phyloP scores from a whole-genome alignment of 2,888 invertebrate genomes.

The Drosophila pegasa region DNA sequence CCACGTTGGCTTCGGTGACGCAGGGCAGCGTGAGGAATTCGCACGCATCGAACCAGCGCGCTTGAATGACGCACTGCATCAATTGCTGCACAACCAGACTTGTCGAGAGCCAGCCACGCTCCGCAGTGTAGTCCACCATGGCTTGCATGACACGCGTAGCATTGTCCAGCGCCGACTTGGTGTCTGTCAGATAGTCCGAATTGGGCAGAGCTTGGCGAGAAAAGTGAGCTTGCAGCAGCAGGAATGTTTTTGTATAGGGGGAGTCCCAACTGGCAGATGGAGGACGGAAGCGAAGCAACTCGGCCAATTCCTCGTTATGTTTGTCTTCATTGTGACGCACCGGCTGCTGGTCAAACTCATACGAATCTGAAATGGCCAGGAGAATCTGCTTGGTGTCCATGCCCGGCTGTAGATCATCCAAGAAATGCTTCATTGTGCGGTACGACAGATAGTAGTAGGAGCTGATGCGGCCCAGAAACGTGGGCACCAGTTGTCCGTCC shows the following conservation, averaged over 20 bases:
- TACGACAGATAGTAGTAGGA: slow-evolving; percentile 99
- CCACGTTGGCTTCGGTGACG: slow-evolving; percentile 88
- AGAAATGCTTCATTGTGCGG: slow-evolving; percentile 94
- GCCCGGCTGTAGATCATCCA: slow-evolving; percentile 88
- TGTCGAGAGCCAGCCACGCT: slow-evolving; percentile 94
- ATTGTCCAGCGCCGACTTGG: slow-evolving; percentile 98
- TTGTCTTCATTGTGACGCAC: slow-evolving; percentile 99
- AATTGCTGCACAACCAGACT: slow-evolving; percentile 91
- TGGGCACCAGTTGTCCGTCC: slow-evolving; percentile 84
- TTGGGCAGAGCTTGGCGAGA: slow-evolving; percentile 93
- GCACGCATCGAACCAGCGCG: slow-evolving; percentile 92
- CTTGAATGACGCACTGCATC: slow-evolving; percentile 97
- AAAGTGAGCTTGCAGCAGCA: slow-evolving; percentile 97
- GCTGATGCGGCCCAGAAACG: slow-evolving; percentile 96
- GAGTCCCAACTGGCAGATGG: slow-evolving; percentile 92
- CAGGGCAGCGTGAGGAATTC: slow-evolving; percentile 92
- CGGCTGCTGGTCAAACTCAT: slow-evolving; percentile 97
- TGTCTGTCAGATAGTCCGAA: slow-evolving; percentile 97
- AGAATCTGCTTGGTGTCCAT: slow-evolving; percentile 90
- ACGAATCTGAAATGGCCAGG: slow-evolving; percentile 91
- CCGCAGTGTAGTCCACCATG: slow-evolving; percentile 97
- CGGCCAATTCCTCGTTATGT: slow-evolving; percentile 95
- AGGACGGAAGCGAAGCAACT: slow-evolving; percentile 90
- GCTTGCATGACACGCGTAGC: slow-evolving; percentile 97
- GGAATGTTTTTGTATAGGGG: slow-evolving; percentile 96